These are phyloP conservation scores for Botia almorhae DNA, from an alignment of 2,797 vertebrate species.

Conservation along the genomic window DNA sequence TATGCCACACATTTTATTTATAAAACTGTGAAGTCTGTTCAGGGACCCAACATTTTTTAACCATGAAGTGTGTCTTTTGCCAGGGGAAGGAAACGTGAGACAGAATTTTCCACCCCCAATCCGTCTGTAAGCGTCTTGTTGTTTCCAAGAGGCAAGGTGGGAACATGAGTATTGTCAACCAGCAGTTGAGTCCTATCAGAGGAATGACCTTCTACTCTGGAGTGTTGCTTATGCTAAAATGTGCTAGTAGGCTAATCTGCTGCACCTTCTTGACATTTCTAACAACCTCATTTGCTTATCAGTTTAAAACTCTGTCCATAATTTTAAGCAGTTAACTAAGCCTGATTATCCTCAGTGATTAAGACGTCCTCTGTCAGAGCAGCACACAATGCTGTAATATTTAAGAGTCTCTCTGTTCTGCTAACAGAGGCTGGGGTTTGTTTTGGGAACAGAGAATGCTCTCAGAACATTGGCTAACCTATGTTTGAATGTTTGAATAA, in stretches of 20 bases:
- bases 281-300: conserved; percentile 52
- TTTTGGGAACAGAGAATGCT: neutral
- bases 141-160: conserved; percentile 73
- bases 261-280: conserved; percentile 51
- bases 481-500: no score
- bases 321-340: conserved; percentile 57
- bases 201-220: conserved; percentile 24
- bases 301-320: conserved; percentile 55
- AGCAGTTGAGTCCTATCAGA: conserved; percentile 36
- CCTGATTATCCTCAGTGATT: conserved; percentile 68
- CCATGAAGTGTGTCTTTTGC: conserved; percentile 84
- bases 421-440: conserved; percentile 27
- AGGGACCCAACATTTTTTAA: conserved; percentile 82
- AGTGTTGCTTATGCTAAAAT: conserved; percentile 1
- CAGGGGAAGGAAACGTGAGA: conserved; percentile 73
- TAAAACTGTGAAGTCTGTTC: conserved; percentile 86
- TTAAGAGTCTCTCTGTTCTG: conserved; percentile 27
- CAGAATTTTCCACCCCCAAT: conserved; percentile 80
- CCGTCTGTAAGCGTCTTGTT: conserved; percentile 81
- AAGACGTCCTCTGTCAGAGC: conserved; percentile 70
- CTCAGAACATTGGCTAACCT: no score
- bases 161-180: conserved; percentile 52
- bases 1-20: conserved; percentile 86
- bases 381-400: conserved; percentile 56
- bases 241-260: conserved; percentile 17